Evolutionary conservation across 2,797 vertebrate species (phyloP).

Genomic region (Numenius phaeopus): DNA sequence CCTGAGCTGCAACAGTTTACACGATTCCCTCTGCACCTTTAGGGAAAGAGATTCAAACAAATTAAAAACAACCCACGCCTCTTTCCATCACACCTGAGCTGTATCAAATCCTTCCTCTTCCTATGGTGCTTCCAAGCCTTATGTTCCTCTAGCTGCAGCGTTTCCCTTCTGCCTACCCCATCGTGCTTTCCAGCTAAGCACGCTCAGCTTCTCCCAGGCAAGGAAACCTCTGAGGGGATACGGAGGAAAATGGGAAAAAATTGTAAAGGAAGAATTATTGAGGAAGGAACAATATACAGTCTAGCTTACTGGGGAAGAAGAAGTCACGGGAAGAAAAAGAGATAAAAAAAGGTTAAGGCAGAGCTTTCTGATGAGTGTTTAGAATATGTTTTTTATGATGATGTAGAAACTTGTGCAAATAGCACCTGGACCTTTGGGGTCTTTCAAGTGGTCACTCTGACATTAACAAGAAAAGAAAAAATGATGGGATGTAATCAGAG

Average conservation of each 20-base stretch:
- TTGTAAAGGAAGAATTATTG: not conserved
- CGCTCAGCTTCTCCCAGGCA: not conserved
- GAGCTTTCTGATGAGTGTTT: not conserved
- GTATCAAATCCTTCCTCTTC: not conserved
- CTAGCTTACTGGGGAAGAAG: not conserved
- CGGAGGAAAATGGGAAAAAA: not conserved
- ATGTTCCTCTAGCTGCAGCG: accelerated
- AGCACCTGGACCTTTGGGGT: not conserved
- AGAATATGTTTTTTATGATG: not conserved
- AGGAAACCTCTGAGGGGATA: not conserved
- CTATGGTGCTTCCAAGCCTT: not conserved
- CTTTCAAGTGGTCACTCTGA: constrained; percentile 21
- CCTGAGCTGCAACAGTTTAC: not conserved
- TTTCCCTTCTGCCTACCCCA: not conserved
- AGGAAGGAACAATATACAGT: not conserved
- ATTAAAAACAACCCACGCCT: accelerated
- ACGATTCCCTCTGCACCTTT: not conserved
- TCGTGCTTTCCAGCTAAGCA: not conserved
- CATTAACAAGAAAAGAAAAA: not conserved
- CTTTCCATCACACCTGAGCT: not conserved
- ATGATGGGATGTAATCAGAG: not conserved
- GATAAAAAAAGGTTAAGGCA: not conserved
- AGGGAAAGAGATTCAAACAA: not conserved
- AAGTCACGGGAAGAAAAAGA: not conserved
- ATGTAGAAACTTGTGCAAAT: not conserved